These are phyloP conservation scores for Danionella cerebrum DNA, from an alignment of 2,113 vertebrate species.

Conservation along the genomic window DNA sequence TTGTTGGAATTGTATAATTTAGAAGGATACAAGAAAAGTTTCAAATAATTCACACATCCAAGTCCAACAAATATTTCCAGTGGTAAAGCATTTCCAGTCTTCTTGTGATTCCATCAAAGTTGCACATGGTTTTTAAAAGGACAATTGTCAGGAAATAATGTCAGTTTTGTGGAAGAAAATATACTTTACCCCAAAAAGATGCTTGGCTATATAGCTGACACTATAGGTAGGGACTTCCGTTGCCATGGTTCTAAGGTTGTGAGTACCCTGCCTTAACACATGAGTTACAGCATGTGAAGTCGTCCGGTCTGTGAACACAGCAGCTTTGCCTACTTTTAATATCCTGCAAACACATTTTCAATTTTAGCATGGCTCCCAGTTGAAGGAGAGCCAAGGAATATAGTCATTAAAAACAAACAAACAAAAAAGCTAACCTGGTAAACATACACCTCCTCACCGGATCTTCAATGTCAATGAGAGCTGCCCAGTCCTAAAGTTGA, in stretches of 20 bases:
- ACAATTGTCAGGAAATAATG: no score
- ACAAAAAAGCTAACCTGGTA: conserved; percentile 64
- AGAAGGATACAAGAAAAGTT: no score
- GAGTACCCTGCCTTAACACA: conserved; percentile 62
- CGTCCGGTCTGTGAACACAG: conserved; percentile 59
- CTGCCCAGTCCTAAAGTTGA: conserved; percentile 70
- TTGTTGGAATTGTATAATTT: no score
- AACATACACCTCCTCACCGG: conserved; percentile 66
- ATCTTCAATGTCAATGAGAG: conserved; percentile 71
- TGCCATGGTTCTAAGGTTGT: conserved; percentile 39
- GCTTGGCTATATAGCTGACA: conserved; percentile 73
- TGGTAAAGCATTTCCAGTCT: no score
- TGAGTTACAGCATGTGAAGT: conserved; percentile 69
- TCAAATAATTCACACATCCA: no score
- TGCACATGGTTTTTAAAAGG: no score
- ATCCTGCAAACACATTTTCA: conserved; percentile 64
- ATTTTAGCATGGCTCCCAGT: no score
- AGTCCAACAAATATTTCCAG: no score
- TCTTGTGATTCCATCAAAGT: no score
- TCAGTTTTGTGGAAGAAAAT: no score
- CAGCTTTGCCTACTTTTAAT: conserved; percentile 79
- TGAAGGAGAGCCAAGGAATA: no score
- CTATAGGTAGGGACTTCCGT: conserved; percentile 62
- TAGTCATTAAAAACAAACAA: no score
- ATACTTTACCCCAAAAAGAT: conserved; percentile 77